These are phyloP conservation scores for Noctua pronuba DNA, from an alignment of 2,888 invertebrate genomes.

Conservation along the genomic window DNA sequence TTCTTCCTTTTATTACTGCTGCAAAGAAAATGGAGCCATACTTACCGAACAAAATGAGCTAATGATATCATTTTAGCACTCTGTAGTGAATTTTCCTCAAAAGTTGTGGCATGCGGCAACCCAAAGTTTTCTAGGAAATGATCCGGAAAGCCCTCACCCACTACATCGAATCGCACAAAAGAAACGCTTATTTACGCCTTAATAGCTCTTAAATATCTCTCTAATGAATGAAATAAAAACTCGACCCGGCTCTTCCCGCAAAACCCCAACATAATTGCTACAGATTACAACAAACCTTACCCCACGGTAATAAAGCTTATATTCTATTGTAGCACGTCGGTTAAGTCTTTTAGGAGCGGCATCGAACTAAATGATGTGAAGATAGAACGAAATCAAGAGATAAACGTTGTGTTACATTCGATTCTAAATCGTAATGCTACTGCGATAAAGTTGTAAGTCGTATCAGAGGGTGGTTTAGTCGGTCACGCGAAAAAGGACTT, in stretches of 20 bases:
- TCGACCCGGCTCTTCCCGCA: slow-evolving; percentile 63
- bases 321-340: slow-evolving; percentile 46
- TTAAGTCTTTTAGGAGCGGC: slow-evolving; percentile 70
- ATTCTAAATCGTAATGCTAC: slow-evolving; percentile 74
- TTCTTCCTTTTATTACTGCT: neutral
- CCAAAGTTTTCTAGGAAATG: slow-evolving; percentile 22
- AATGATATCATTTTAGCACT: neutral
- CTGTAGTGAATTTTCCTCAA: neutral
- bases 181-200: slow-evolving; percentile 76
- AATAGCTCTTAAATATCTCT: slow-evolving; percentile 79
- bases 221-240: slow-evolving; percentile 81
- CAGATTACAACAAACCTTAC: slow-evolving; percentile 63
- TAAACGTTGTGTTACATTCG: slow-evolving; percentile 71
- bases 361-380: slow-evolving; percentile 80
- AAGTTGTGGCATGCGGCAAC: neutral
- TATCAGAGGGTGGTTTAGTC: slow-evolving; percentile 34
- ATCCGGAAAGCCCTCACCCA: slow-evolving; percentile 43
- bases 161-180: slow-evolving; percentile 53
- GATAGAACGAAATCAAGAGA: slow-evolving; percentile 84
- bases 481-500: slow-evolving; percentile 66
- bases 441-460: slow-evolving; percentile 68
- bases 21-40: neutral
- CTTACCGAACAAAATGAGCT: neutral
- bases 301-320: slow-evolving; percentile 56
- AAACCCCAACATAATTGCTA: slow-evolving; percentile 55